Percentiles rank a stretch among this genome's conserved stretches.
Conservation (phyloP, 2,113 vertebrate genomes). For the Notechis scutatus region DNA sequence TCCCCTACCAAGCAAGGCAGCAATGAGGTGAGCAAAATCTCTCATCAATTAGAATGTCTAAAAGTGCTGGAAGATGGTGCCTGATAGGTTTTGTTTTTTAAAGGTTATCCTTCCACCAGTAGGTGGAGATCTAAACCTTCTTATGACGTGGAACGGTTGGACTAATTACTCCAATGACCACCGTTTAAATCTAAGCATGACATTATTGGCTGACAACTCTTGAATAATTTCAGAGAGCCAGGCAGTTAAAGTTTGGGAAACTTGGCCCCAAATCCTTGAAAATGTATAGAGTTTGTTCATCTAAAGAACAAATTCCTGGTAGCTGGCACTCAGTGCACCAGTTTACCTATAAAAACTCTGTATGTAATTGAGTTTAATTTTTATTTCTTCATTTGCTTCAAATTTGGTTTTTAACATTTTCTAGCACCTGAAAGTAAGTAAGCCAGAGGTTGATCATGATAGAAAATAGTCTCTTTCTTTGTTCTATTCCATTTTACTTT, state of each 20-base stretch:
- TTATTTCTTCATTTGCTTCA: not conserved
- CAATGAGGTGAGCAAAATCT: slow-evolving; percentile 80
- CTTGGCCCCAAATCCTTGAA: not conserved
- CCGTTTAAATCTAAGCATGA: not conserved
- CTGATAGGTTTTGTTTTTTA: not conserved
- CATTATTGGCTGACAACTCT: not conserved
- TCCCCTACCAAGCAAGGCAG: slow-evolving; percentile 87
- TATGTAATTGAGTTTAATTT: not conserved
- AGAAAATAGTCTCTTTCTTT: not conserved
- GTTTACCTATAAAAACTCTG: not conserved
- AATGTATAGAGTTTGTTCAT: not conserved
- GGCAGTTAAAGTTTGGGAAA: not conserved
- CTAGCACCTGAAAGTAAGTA: not conserved
- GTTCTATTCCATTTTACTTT: not conserved
- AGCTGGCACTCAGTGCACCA: not conserved
- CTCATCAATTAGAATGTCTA: not conserved
- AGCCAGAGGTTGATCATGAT: not conserved
- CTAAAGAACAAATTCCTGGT: not conserved
- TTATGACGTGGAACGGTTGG: not conserved
- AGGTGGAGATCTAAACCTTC: not conserved
- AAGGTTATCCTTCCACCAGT: not conserved
- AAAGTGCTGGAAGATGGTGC: not conserved
- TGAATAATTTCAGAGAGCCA: not conserved
- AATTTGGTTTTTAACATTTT: not conserved
- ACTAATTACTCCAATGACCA: not conserved